Conservation (phyloP, 2,888 invertebrate genomes). For the Mythimna albipuncta region DNA sequence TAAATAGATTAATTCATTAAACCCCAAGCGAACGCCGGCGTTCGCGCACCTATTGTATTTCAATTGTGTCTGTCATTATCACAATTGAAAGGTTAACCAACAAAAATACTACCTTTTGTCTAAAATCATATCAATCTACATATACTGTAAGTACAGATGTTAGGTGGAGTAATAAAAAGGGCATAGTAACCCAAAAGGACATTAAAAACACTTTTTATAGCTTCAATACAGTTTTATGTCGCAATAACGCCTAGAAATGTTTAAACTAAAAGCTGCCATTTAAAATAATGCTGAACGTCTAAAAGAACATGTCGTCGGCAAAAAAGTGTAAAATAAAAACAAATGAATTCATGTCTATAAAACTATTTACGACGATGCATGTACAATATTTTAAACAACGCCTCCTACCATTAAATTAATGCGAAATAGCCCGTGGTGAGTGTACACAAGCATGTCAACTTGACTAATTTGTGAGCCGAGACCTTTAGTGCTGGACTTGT, state of each 20-base stretch:
- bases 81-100: too few relatives aligned
- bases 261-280: conserved; percentile 55
- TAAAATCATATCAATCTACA: neutral
- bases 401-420: conserved; percentile 71
- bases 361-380: conserved; percentile 67
- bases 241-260: conserved; percentile 48
- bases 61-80: too few relatives aligned
- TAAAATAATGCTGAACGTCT: conserved; percentile 57
- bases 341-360: conserved; percentile 61
- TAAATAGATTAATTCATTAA: neutral
- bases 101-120: too few relatives aligned
- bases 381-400: conserved; percentile 72
- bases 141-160: neutral
- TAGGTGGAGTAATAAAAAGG: conserved; percentile 1
- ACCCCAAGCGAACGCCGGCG: too few relatives aligned
- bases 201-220: conserved; percentile 20
- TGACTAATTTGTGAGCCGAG: conserved; percentile 74
- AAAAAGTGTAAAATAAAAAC: conserved; percentile 58
- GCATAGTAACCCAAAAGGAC: conserved; percentile 18
- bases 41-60: too few relatives aligned
- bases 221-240: conserved; percentile 44
- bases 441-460: conserved; percentile 65
- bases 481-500: conserved; percentile 71
- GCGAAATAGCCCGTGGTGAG: conserved; percentile 67
- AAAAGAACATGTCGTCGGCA: conserved; percentile 50